Evolutionary conservation across 2,113 vertebrate species (phyloP), one percentile per base, ranked within the genome.

Genomic region (Chionis minor): DNA sequence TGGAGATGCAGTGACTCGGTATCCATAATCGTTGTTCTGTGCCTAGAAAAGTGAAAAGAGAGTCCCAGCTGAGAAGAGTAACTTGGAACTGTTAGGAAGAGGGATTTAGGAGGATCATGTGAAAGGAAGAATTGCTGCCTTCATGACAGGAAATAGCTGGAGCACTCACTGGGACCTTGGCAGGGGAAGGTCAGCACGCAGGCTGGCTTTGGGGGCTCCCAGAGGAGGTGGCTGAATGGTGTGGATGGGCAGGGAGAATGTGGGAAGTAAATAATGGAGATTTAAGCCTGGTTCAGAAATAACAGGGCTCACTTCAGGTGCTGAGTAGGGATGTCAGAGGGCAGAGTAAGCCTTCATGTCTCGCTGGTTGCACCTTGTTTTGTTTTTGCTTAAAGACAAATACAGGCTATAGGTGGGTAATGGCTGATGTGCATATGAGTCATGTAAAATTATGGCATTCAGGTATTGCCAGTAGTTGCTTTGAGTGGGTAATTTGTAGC

Each of bases 91-190:
- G 73, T 69, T 86, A 9, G 70, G 85, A 84, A 70, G 44, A 81
- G 90, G 21, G 90, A 66, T 91, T 94, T 82, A 73, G 88, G 75
- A 88, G 86, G 80, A 94, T 90, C 65, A 23, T n/a, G 32, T 71
- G 94, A 95, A 91, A 91, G 72, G 67, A 72, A 81, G 86, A 86
- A 86, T 89, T 91, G 89, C 70, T 0, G 1, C 86, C 42, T 88
- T 90, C 59, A 14, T 9, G n/a, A 16, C 74, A 95, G 96, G 96
- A 97, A 97, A 45, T 47, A 79, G 55, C 90, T 94, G 35, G 69
- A 91, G 66, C 33, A 38, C 3, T 3, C 71, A 81, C 47, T 0
- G 7, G 75, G 86, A 62, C 83, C 90, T 90, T 49, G 66, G 54
- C 86, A 80, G 38, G 33, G 38, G 16, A 79, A 82, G 90, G 88